These are phyloP conservation scores for Scaptodrosophila lebanonensis DNA, from an alignment of 1,140 invertebrate species.

Conservation along the genomic window DNA sequence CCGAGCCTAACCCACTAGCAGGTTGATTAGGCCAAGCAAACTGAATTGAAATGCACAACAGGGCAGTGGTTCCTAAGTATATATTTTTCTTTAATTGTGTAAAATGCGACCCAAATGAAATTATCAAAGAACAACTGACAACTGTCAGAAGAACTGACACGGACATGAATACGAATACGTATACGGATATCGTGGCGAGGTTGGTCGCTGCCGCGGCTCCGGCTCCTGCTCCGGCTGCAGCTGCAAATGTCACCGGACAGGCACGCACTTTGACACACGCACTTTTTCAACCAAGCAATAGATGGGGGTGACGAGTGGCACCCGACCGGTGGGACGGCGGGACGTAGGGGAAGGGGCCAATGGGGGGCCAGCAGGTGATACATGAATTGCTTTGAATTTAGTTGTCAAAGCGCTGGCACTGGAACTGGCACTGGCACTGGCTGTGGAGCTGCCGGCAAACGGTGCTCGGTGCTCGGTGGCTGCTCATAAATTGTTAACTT, in stretches of 20 bases:
- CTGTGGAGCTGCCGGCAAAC: too few relatives aligned
- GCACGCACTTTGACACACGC: conserved; percentile 76
- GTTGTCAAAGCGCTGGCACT: conserved; percentile 65
- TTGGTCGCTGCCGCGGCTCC: too few relatives aligned
- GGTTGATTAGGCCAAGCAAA: too few relatives aligned
- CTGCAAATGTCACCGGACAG: conserved; percentile 42
- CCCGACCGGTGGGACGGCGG: too few relatives aligned
- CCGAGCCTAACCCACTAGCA: too few relatives aligned
- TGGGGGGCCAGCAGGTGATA: conserved; percentile 40
- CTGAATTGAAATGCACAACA: too few relatives aligned
- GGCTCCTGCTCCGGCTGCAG: conserved; percentile 20
- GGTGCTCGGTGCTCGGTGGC: too few relatives aligned
- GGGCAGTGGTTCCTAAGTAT: too few relatives aligned
- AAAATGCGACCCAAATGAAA: conserved; percentile 59
- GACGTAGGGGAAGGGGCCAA: conserved; percentile 2
- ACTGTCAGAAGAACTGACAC: conserved; percentile 52
- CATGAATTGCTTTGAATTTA: conserved; percentile 75
- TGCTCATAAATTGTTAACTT: conserved; percentile 73
- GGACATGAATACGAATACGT: conserved; percentile 17
- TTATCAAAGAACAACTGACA: conserved; percentile 67
- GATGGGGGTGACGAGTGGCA: background rate
- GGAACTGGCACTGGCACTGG: too few relatives aligned
- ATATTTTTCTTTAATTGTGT: too few relatives aligned
- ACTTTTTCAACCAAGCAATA: conserved; percentile 60
- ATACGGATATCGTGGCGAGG: conserved; percentile 45